These are phyloP conservation scores for Octopus sinensis DNA, from an alignment of 1,140 invertebrate genomes.

Conservation along the genomic window DNA sequence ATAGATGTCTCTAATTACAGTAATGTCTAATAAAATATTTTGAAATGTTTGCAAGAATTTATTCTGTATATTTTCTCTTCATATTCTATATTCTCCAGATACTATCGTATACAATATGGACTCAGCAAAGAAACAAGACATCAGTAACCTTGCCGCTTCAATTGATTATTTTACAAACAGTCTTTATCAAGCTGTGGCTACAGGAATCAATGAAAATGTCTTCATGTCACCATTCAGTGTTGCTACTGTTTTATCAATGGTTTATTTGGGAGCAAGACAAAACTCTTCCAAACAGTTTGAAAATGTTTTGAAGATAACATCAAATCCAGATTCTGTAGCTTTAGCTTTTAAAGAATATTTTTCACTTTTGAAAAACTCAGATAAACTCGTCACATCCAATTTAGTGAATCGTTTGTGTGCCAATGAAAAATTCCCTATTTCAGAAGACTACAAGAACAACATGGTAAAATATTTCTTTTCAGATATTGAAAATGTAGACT, in stretches of 20 bases:
- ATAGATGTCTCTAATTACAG: neutral
- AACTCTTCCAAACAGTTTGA: too few species aligned
- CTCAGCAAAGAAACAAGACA: neutral
- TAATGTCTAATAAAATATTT: neutral
- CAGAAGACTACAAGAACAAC: neutral
- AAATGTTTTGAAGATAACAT: too few species aligned
- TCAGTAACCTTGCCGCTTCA: neutral
- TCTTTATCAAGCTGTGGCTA: too few species aligned
- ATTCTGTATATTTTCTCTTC: neutral
- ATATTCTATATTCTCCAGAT: neutral
- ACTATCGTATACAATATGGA: neutral
- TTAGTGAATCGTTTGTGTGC: constrained; percentile 77
- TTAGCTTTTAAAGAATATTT: too few species aligned
- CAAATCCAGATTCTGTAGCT: too few species aligned
- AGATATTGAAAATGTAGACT: too few species aligned
- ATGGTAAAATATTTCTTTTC: too few species aligned
- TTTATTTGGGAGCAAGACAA: too few species aligned
- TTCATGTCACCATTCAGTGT: too few species aligned
- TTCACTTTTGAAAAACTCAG: too few species aligned
- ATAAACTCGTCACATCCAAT: constrained; percentile 65
- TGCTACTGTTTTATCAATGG: too few species aligned
- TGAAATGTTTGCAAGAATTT: neutral
- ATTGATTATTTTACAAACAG: neutral
- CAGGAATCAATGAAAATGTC: too few species aligned
- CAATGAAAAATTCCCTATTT: constrained; percentile 31